Base-by-base conservation (phyloP, 1,140 invertebrate genomes). In the Drosophila albomicans region DNA sequence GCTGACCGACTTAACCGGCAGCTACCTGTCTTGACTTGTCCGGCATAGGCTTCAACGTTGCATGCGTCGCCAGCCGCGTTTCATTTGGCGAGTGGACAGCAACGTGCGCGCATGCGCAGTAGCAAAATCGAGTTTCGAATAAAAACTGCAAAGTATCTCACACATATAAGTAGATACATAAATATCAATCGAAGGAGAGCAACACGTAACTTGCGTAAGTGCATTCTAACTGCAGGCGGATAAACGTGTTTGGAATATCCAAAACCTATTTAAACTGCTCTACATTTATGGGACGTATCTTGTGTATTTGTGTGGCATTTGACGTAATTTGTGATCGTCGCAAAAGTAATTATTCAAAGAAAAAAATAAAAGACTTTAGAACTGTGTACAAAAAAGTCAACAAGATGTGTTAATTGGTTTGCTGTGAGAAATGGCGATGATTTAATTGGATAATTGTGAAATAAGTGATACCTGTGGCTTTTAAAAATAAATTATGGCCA, bases 241-340 rank as follows among this genome's bases (percentile, higher is more conserved):
- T 11, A 88, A 87, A 87, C 84, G 80, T 87, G 84, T 87, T 88
- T 78, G 64, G 84, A 87, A 87, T 87, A 80, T 84, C 84, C 48
- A 48, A 25, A 88, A 87, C 41, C 11, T 5, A 30, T 52, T 1
- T 25, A 41, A 15, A 61, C 7, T 57, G 58, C 35, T 5, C 28
- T 7, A 56, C 28, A 56, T 28, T n/a, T 30, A 52, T 38, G 25
- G 58, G 57, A 43, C 54, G 56, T 41, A 8, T 67, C 16, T 43
- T 43, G 63, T 56, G 74, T 46, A 51, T 43, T 11, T 45, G n/a
- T 51, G 20, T 51, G 7, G 20, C 16, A 5, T n/a, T 30, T 51
- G 51, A 38, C 28, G 48, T 25, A 11, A 32, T 16, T 57, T 54
- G 16, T 41, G 10, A 11, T 5, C 15, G 5, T 35, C 5, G 8